These are phyloP conservation scores for Falco rusticolus DNA, from an alignment of 2,797 vertebrate genomes.

Conservation along the genomic window DNA sequence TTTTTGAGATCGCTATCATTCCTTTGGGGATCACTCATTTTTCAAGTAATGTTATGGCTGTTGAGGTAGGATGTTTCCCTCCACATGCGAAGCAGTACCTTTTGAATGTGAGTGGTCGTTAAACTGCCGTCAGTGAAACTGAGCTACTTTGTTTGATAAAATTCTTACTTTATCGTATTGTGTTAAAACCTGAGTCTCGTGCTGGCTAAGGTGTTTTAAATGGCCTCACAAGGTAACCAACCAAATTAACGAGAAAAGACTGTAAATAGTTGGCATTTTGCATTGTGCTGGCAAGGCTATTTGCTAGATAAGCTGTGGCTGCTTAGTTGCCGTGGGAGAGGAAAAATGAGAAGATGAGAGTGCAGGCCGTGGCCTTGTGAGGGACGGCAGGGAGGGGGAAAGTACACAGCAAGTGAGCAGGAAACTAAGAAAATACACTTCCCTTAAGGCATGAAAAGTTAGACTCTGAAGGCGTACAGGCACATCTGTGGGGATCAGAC, in stretches of 20 bases:
- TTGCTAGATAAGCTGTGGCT: background rate
- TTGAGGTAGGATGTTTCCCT: background rate
- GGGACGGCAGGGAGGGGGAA: background rate
- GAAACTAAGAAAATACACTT: background rate
- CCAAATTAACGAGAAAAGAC: background rate
- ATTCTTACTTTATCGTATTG: background rate
- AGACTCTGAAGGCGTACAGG: background rate
- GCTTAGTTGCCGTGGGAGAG: conserved; percentile 9
- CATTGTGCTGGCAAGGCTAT: background rate
- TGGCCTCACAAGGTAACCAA: background rate
- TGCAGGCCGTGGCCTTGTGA: background rate
- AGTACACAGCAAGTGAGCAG: background rate
- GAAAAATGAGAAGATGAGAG: background rate
- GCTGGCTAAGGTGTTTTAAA: background rate
- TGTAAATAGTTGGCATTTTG: background rate
- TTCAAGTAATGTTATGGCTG: background rate
- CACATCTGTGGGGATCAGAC: background rate
- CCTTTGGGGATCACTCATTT: background rate
- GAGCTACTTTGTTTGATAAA: background rate
- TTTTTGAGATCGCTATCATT: background rate
- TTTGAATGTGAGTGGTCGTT: background rate
- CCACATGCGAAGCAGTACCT: background rate
- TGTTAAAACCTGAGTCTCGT: background rate
- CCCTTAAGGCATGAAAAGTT: background rate
- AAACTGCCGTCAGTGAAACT: background rate